These are phyloP conservation scores for Drosophila eohydei DNA, from an alignment of 2,888 invertebrate species.

Conservation along the genomic window DNA sequence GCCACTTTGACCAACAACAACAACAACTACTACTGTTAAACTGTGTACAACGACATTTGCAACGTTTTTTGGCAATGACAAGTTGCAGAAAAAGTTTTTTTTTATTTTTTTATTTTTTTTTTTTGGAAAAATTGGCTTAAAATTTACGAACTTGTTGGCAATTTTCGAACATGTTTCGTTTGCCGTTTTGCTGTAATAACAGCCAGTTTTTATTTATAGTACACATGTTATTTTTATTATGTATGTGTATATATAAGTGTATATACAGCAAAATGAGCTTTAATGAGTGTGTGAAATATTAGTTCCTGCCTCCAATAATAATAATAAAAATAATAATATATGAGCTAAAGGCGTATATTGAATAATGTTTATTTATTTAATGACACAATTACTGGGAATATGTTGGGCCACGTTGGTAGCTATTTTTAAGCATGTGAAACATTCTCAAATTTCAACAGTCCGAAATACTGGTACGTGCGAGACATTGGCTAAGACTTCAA, in stretches of 20 bases:
- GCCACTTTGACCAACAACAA: conserved; percentile 48
- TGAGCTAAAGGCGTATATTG: background rate
- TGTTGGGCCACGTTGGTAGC: conserved; percentile 4
- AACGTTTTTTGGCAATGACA: conserved; percentile 78
- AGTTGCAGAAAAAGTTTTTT: conserved; percentile 56
- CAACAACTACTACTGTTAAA: conserved; percentile 51
- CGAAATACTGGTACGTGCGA: conserved; percentile 10
- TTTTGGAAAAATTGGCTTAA: conserved; percentile 66
- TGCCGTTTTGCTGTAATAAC: conserved; percentile 42
- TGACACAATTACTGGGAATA: conserved; percentile 27
- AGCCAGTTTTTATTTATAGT: conserved; percentile 29
- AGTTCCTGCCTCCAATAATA: conserved; percentile 2
- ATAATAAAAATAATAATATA: background rate
- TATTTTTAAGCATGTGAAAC: conserved; percentile 29
- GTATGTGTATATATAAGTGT: background rate
- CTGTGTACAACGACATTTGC: conserved; percentile 68
- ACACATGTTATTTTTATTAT: conserved; percentile 23
- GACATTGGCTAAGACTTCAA: conserved; percentile 31
- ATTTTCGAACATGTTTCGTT: conserved; percentile 61
- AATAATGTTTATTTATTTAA: conserved; percentile 23
- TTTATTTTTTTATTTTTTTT: conserved; percentile 32
- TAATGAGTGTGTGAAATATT: conserved; percentile 28
- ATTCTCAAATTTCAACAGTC: conserved; percentile 38
- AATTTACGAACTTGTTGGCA: conserved; percentile 71
- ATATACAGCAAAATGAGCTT: background rate